These are phyloP conservation scores for Fulmarus glacialis DNA, from an alignment of 2,113 vertebrate genomes.

Conservation along the genomic window DNA sequence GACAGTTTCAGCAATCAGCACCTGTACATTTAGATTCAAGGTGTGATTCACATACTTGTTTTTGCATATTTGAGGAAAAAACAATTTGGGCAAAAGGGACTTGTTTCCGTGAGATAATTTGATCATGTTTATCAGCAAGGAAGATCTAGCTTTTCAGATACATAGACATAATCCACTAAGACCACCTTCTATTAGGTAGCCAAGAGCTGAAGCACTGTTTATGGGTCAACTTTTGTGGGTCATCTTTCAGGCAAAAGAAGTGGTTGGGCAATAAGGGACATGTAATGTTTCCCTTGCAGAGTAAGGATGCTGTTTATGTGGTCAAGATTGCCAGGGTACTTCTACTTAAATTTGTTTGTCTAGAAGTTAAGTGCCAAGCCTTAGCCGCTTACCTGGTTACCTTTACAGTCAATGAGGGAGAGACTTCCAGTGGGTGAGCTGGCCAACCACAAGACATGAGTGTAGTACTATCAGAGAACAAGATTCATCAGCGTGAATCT, in stretches of 20 bases:
- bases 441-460: accelerated
- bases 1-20: background rate
- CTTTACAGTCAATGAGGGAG: background rate
- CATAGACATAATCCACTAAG: background rate
- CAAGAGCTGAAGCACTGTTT: background rate
- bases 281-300: background rate
- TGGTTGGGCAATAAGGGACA: background rate
- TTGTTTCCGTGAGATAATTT: background rate
- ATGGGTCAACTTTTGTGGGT: background rate
- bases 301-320: background rate
- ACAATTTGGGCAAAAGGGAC: background rate
- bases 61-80: background rate
- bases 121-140: background rate
- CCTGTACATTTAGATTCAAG: background rate
- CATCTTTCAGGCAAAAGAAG: background rate
- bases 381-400: background rate
- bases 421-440: background rate
- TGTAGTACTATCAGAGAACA: background rate
- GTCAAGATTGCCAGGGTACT: background rate
- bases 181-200: background rate
- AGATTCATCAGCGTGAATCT: background rate
- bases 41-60: background rate
- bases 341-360: background rate
- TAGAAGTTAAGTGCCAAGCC: background rate
- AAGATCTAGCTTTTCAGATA: background rate